Base-by-base conservation (phyloP, 2,113 vertebrate genomes). In the Carlito syrichta region DNA sequence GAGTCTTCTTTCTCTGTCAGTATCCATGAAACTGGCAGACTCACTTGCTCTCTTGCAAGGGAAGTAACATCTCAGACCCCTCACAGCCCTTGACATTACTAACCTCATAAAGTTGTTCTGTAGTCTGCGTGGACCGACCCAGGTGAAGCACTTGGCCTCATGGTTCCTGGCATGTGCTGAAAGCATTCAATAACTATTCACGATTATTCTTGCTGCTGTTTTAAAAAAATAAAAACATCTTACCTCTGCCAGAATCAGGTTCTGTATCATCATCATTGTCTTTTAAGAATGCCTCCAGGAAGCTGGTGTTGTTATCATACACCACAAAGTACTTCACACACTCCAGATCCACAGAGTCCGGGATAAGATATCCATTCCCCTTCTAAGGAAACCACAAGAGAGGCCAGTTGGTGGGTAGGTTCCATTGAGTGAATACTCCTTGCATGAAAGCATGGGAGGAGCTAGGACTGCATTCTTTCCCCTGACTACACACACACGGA, bases 301-400 rank as follows among this genome's bases (percentile, higher is more conserved):
- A 96, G 66, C 93, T 96, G 6, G 98, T 99, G 73, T 86, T 96
- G 0, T 92, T 96, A 78, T 99, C 99, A 13, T 99, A 99, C 10
- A 99, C 98, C 89, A 99, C 98, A 30, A 99, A 99, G 77, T 99
- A 98, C 3, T 96, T 98, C 98, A 99, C 98, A 30, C 98, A 99
- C 48, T 98, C 97, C 95, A 99, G 69, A 58, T 99, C 99, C 97
- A 99, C 82, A 0, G 97, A 86, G 27, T 98, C 97, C 0, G 99
- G 99, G 22, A 99, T 91, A n/a, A 99, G 63, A 30, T 99, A 99
- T 4, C 97, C 40, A 8, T 43, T 13, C 16, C 94, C 98, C 0
- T 98, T 98, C 99, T 99, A 50, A 58, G 82, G 95, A 96, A 96
- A 96, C 16, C 94, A 96, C 35, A 90, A 43, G 93, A 88, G 8